A percentile compares a stretch with the other conserved stretches of the same genome.
Evolutionary conservation across 2,888 invertebrate species (phyloP).

Genomic region (Tortrix viridana): DNA sequence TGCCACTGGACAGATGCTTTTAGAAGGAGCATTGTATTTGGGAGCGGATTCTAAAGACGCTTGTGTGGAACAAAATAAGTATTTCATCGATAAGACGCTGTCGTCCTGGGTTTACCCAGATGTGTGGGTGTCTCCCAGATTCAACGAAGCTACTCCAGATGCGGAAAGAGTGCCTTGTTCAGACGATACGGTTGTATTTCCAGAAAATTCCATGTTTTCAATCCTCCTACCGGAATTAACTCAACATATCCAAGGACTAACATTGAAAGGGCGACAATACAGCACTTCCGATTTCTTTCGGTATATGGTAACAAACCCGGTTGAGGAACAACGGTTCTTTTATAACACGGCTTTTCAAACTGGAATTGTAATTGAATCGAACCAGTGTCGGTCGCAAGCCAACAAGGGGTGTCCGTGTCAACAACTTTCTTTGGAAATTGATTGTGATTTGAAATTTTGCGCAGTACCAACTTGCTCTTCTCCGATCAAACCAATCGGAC

Average conservation of each 20-base stretch:
- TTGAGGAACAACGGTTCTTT: conserved; percentile 51
- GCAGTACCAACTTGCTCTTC: conserved; percentile 59
- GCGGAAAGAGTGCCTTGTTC: conserved; percentile 76
- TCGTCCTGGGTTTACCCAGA: conserved; percentile 69
- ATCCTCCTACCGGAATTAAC: conserved; percentile 56
- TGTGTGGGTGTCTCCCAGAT: conserved; percentile 71
- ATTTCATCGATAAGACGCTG: conserved; percentile 60
- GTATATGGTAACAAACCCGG: too few relatives aligned
- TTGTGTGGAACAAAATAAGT: conserved; percentile 55
- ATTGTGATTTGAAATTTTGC: conserved; percentile 67
- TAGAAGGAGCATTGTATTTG: conserved; percentile 61
- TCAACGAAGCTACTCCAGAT: conserved; percentile 78
- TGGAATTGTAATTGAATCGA: conserved; percentile 47
- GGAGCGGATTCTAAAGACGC: conserved; percentile 58
- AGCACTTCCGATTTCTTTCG: conserved; percentile 18
- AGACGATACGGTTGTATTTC: conserved; percentile 72
- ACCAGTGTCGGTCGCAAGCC: conserved; percentile 46
- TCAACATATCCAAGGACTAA: conserved; percentile 56
- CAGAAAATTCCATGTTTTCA: conserved; percentile 56
- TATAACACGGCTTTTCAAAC: conserved; percentile 47
- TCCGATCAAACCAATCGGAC: conserved; percentile 69
- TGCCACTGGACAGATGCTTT: conserved; percentile 63
- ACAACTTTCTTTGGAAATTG: conserved; percentile 50
- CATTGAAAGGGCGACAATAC: conserved; percentile 49
- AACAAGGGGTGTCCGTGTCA: conserved; percentile 69